These are phyloP conservation scores for Sus scrofa DNA, from an alignment of 2,113 vertebrate species.

Conservation along the genomic window DNA sequence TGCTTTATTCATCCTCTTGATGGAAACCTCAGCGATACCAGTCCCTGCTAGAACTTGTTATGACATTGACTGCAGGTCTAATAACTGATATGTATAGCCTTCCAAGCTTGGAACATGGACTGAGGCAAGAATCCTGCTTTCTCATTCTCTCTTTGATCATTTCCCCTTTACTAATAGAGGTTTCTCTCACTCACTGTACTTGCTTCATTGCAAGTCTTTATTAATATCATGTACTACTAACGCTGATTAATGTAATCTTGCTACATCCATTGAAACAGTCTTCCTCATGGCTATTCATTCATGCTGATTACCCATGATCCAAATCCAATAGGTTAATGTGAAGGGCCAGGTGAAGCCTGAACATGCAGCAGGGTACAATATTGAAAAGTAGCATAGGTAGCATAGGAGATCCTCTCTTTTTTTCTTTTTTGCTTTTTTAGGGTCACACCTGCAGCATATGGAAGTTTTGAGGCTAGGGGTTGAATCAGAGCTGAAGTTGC, in stretches of 20 bases:
- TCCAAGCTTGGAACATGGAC: background rate
- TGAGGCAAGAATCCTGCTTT: background rate
- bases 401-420: background rate
- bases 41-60: background rate
- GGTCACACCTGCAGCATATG: too few relatives aligned
- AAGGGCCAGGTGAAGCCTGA: background rate
- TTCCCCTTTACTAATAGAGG: background rate
- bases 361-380: fast-evolving
- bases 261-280: background rate
- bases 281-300: too few relatives aligned
- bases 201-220: background rate
- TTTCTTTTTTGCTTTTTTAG: background rate
- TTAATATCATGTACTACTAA: background rate
- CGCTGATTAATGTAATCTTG: background rate
- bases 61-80: background rate
- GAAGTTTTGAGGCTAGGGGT: too few relatives aligned
- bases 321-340: background rate
- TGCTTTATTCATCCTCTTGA: background rate
- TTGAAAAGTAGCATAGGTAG: background rate
- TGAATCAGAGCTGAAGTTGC: too few relatives aligned
- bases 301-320: background rate
- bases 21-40: background rate
- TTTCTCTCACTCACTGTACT: background rate
- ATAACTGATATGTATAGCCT: background rate
- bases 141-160: background rate